These are phyloP conservation scores for Orgyia antiqua DNA, from an alignment of 2,888 invertebrate genomes.

Conservation along the genomic window DNA sequence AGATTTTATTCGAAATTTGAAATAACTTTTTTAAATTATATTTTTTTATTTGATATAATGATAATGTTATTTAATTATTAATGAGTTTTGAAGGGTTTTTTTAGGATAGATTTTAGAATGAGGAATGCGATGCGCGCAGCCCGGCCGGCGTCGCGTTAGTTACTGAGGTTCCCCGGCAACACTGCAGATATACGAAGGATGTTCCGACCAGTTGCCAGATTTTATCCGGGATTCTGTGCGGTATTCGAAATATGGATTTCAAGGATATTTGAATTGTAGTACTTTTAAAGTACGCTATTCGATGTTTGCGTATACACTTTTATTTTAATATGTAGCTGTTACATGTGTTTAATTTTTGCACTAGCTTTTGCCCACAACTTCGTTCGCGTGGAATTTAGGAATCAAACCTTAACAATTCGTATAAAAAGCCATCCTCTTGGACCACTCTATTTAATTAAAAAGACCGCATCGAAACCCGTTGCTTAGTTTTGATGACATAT, in stretches of 20 bases:
- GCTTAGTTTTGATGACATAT: too few relatives aligned
- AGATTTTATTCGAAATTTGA: constrained; percentile 22
- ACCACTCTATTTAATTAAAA: too few relatives aligned
- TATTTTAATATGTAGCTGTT: too few relatives aligned
- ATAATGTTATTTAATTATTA: constrained; percentile 8
- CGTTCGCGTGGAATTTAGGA: too few relatives aligned
- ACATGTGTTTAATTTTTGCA: too few relatives aligned
- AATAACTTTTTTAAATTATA: constrained; percentile 3
- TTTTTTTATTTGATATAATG: constrained; percentile 5
- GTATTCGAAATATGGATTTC: constrained; percentile 6
- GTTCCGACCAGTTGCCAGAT: constrained; percentile 14
- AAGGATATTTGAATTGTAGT: constrained; percentile 1
- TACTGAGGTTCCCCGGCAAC: constrained; percentile 20
- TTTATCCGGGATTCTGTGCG: constrained; percentile 7
- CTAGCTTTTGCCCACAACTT: too few relatives aligned
- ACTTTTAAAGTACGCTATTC: constrained; percentile 2
- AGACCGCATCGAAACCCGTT: too few relatives aligned
- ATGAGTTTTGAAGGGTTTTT: constrained; percentile 14
- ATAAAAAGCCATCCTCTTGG: too few relatives aligned
- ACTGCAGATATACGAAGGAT: constrained; percentile 16
- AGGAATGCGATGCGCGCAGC: constrained; percentile 19
- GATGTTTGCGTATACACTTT: too few relatives aligned
- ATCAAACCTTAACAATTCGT: too few relatives aligned
- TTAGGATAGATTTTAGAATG: constrained; percentile 15
- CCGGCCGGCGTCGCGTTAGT: constrained; percentile 19